These are phyloP conservation scores for Perodicticus potto DNA, from an alignment of 2,797 vertebrate species.

Conservation along the genomic window DNA sequence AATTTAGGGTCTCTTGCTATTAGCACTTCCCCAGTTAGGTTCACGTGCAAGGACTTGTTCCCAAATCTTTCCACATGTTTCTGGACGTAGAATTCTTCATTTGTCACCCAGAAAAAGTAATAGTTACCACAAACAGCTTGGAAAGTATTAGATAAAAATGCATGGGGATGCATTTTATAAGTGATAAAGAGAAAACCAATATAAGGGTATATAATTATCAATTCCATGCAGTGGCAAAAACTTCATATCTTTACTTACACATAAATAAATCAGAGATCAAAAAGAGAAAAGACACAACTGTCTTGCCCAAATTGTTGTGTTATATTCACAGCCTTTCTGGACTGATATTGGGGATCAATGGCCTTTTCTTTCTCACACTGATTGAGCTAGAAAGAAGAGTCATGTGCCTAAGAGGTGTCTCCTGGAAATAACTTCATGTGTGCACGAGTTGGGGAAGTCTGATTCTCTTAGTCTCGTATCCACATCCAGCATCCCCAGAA, in stretches of 20 bases:
- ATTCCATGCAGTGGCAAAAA: slow-evolving; percentile 53
- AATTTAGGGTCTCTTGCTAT: not conserved
- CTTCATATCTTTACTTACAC: slow-evolving; percentile 61
- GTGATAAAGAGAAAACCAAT: not conserved
- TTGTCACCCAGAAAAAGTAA: not conserved
- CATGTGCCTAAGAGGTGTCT: not conserved
- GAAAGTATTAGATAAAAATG: not conserved
- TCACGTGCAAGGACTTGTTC: not conserved
- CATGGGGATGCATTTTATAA: not conserved
- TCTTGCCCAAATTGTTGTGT: slow-evolving; percentile 54
- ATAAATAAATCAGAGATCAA: slow-evolving; percentile 49
- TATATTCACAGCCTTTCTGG: not conserved
- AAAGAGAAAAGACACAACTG: slow-evolving; percentile 12
- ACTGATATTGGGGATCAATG: not conserved
- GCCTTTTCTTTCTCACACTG: not conserved
- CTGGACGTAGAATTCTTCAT: not conserved
- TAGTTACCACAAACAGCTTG: not conserved
- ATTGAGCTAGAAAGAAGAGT: not conserved
- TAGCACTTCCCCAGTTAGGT: not conserved
- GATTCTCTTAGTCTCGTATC: not conserved
- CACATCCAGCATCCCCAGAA: slow-evolving; percentile 1
- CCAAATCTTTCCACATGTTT: not conserved
- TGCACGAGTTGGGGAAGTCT: not conserved
- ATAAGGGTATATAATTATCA: not conserved
- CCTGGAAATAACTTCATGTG: not conserved